phyloP scores from a whole-genome alignment of 2,113 vertebrate species.

The Cnemophilus loriae region DNA sequence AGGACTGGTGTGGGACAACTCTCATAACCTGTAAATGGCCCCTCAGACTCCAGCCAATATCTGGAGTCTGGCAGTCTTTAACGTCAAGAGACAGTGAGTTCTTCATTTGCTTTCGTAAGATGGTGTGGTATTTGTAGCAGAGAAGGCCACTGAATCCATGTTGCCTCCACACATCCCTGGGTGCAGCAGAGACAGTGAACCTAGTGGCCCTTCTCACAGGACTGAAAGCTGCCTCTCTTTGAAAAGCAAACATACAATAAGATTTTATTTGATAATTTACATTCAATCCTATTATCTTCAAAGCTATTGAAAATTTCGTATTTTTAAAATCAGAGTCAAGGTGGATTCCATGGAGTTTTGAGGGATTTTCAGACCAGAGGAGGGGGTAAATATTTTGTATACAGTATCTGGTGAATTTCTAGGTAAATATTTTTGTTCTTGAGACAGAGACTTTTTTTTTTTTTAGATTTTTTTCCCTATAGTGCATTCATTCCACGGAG shows the following conservation, averaged over 20 bases:
- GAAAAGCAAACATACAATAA: not conserved
- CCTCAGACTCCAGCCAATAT: not conserved
- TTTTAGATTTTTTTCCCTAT: not conserved
- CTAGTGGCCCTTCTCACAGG: not conserved
- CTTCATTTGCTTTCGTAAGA: not conserved
- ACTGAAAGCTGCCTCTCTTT: not conserved
- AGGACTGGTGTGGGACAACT: rapidly evolving
- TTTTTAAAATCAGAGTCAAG: not conserved
- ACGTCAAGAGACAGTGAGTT: not conserved
- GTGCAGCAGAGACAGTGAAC: not conserved
- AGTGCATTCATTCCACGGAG: not conserved
- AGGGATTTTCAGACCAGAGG: not conserved
- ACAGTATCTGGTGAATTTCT: not conserved
- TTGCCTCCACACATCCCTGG: not conserved
- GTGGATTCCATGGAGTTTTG: not conserved
- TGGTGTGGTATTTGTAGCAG: not conserved
- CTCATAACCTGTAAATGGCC: not conserved
- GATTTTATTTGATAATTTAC: not conserved
- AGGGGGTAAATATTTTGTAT: not conserved
- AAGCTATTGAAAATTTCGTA: not conserved
- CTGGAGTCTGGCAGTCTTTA: not conserved
- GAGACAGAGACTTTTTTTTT: not conserved
- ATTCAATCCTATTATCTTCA: not conserved
- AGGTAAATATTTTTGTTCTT: not conserved
- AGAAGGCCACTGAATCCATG: not conserved